Percentiles rank a stretch among this genome's conserved stretches.
phyloP scores from a whole-genome alignment of 1,140 invertebrate species.

The Drosophila busckii region DNA sequence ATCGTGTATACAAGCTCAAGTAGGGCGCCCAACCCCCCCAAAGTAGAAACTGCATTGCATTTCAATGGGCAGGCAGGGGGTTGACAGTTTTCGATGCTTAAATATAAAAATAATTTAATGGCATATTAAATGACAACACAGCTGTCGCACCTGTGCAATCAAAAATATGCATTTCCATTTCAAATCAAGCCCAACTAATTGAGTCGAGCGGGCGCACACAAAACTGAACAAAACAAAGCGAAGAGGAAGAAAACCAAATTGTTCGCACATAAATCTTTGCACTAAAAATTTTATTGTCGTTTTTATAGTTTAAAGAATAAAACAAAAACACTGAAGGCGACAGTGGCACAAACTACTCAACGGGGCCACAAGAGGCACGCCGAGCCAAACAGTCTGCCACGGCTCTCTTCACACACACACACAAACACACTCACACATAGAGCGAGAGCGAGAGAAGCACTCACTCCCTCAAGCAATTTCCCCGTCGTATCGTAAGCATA shows the following conservation, averaged over 20 bases:
- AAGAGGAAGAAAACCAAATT: slow-evolving; percentile 50
- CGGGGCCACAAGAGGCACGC: slow-evolving; percentile 14
- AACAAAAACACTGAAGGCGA: slow-evolving; percentile 22
- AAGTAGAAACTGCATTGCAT: not conserved
- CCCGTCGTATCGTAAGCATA: slow-evolving; percentile 50
- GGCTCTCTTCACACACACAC: slow-evolving; percentile 15
- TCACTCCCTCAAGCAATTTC: slow-evolving; percentile 26
- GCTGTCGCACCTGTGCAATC: slow-evolving; percentile 54
- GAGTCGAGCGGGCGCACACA: too few species aligned
- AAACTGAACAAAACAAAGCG: not conserved
- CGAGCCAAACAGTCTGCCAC: slow-evolving; percentile 62
- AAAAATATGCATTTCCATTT: slow-evolving; percentile 21
- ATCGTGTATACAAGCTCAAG: slow-evolving; percentile 43
- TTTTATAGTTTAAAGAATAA: slow-evolving; percentile 72
- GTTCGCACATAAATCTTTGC: slow-evolving; percentile 76
- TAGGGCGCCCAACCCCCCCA: not conserved
- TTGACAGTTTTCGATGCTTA: slow-evolving; percentile 17
- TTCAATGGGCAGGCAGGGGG: slow-evolving; percentile 9
- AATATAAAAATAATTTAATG: slow-evolving; percentile 40
- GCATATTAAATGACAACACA: slow-evolving; percentile 52
- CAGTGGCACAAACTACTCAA: slow-evolving; percentile 27
- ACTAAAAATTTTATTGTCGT: slow-evolving; percentile 77
- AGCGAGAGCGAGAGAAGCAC: too few species aligned
- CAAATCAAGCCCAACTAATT: slow-evolving; percentile 45
- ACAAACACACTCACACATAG: slow-evolving; percentile 10